A percentile compares a stretch with the other conserved stretches of the same genome.
Evolutionary conservation across 2,113 vertebrate genomes (phyloP).

Genomic region (Tachysurus fulvidraco): DNA sequence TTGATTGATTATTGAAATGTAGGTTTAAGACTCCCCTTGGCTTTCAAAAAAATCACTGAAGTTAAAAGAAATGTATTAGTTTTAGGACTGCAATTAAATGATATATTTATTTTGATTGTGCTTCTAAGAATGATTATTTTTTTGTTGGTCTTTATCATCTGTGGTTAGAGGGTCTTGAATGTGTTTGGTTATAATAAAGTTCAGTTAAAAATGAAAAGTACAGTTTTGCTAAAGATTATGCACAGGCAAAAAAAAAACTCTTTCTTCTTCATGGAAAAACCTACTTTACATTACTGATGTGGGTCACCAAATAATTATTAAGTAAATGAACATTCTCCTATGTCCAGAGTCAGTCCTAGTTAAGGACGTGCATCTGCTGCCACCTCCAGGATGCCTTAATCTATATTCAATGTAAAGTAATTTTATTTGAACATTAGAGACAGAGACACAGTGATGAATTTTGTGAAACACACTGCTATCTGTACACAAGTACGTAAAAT

Average conservation of each 20-base stretch:
- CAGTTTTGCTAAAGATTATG: neutral
- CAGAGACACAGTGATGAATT: neutral
- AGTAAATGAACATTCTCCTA: neutral
- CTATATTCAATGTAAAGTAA: neutral
- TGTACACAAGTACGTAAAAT: constrained; percentile 20
- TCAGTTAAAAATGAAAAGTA: neutral
- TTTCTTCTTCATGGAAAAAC: neutral
- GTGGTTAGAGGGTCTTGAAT: neutral
- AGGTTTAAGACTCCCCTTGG: constrained; percentile 18
- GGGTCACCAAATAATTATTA: neutral
- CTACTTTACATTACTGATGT: neutral
- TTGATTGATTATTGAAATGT: neutral
- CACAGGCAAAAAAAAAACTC: neutral
- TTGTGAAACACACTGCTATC: constrained; percentile 34
- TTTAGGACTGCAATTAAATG: neutral
- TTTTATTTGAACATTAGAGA: neutral
- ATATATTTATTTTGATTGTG: neutral
- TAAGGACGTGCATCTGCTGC: constrained; percentile 2
- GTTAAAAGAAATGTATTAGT: neutral
- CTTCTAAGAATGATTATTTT: neutral
- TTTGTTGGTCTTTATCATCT: neutral
- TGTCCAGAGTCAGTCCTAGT: neutral
- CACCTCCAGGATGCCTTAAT: constrained; percentile 15
- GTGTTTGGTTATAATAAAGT: neutral
- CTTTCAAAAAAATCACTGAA: neutral